phyloP scores from a whole-genome alignment of 2,113 vertebrate genomes.

The Sander lucioperca region DNA sequence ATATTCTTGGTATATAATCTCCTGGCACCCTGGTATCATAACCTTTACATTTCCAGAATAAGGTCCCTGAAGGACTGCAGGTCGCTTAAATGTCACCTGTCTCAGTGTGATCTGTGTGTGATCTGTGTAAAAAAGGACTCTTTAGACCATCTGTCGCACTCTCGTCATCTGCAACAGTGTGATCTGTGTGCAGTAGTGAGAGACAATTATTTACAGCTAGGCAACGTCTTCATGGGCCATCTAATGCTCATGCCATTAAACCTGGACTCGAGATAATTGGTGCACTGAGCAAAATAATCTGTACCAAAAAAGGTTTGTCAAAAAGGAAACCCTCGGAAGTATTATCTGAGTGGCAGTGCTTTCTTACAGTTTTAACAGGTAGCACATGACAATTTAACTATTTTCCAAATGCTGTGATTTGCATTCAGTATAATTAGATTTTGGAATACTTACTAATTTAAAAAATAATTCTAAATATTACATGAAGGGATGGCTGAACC shows the following conservation, averaged over 20 bases:
- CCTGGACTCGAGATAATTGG: background rate
- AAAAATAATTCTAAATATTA: background rate
- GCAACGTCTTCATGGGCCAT: constrained; percentile 13
- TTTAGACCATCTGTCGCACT: constrained; percentile 61
- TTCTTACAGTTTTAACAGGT: background rate
- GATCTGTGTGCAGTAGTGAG: constrained; percentile 20
- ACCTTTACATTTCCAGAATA: constrained; percentile 65
- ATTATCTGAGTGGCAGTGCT: background rate
- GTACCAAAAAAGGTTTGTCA: background rate
- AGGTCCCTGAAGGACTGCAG: constrained; percentile 36
- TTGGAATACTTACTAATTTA: background rate
- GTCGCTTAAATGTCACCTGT: constrained; percentile 73
- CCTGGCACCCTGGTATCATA: constrained; percentile 35
- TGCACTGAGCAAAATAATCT: background rate
- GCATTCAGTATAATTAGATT: background rate
- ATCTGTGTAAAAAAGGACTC: constrained; percentile 31
- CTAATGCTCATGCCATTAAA: constrained; percentile 7
- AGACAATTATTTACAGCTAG: constrained; percentile 35
- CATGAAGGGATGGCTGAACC: background rate
- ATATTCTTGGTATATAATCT: constrained; percentile 43
- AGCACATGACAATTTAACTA: background rate
- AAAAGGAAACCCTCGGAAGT: constrained; percentile 12
- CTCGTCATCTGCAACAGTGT: constrained; percentile 38
- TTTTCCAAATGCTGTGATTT: constrained; percentile 1
- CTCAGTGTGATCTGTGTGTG: constrained; percentile 37